Base-by-base conservation (phyloP, 2,113 vertebrate species). In the Agapornis roseicollis region DNA sequence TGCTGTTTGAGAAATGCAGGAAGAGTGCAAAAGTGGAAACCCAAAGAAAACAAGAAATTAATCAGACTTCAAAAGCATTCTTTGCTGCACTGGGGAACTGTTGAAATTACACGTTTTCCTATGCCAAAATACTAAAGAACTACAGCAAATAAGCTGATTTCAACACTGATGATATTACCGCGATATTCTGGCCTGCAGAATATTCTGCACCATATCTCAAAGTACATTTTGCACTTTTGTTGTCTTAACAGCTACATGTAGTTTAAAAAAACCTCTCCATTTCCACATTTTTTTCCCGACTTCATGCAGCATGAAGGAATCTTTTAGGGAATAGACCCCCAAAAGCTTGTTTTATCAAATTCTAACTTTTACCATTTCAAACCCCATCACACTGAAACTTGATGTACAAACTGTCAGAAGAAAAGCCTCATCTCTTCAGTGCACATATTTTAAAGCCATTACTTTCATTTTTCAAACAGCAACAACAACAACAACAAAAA, bases 331-430 rank as follows among this genome's bases (percentile, higher is more conserved):
- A 70, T 3, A 17, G 73, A 77, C 22, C 71, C 66, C 88, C 63
- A 81, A 89, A 81, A 93, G 60, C 60, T 80, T 88, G 52, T 74
- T 97, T 90, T 80, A 96, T 81, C 53, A 80, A 90, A 90, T 89
- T 89, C 61, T 83, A 61, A 92, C 41, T 95, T 80, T 79, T 65
- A 87, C 73, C 74, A 68, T 95, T 95, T 92, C 88, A 90, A 82
- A 89, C 81, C 58, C 33, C 77, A 84, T 86, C 88, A 68, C 13
- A n/a, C 71, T 69, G 58, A 95, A 91, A 93, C 66, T 61, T 83
- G 90, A 96, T 47, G 55, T 90, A 93, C 90, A 96, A 60, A 49
- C 70, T 91, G 86, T 86, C 90, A 94, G 88, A 95, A 92, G 55
- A 93, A 89, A 95, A 87, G 80, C 44, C 44, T 66, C 71, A 10